Evolutionary conservation across 35 echinoderm and acorn worm species (phyloP).

Genomic region (Nesometra sesokonis): DNA sequence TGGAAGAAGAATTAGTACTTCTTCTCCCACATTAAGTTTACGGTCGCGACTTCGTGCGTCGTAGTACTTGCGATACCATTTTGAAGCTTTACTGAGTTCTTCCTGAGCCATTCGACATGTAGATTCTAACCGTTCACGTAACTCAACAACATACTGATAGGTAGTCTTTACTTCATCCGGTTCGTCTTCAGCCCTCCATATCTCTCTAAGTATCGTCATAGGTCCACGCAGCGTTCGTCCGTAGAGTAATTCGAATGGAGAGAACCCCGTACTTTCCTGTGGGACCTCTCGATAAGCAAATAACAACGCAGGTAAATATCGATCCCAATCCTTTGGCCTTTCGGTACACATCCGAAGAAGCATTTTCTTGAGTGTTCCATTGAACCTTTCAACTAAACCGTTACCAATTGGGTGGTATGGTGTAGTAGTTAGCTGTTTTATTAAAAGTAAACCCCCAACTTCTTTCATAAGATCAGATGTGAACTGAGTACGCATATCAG

Average conservation of each 20-base stretch:
- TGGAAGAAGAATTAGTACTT: slow-evolving; percentile 32
- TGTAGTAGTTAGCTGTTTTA: background rate
- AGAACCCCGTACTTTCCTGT: too few species aligned
- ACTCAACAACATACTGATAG: slow-evolving; percentile 19
- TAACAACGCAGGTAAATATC: too few species aligned
- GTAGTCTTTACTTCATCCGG: slow-evolving; percentile 12
- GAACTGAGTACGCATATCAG: slow-evolving; percentile 15
- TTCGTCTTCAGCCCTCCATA: slow-evolving; percentile 15
- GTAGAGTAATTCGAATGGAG: background rate
- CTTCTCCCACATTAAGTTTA: slow-evolving; percentile 11
- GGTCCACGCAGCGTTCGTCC: slow-evolving; percentile 16
- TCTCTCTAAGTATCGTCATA: slow-evolving; percentile 13
- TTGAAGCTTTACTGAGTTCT: background rate
- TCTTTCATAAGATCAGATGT: slow-evolving; percentile 3
- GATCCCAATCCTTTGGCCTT: too few species aligned
- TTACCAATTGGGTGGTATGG: slow-evolving; percentile 31
- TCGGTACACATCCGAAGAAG: too few species aligned
- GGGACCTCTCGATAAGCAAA: background rate
- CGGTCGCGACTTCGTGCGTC: slow-evolving; percentile 17
- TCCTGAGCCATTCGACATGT: slow-evolving; percentile 17
- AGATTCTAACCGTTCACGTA: slow-evolving; percentile 12
- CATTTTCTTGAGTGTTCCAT: background rate
- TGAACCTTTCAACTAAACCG: background rate
- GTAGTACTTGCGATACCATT: slow-evolving; percentile 20
- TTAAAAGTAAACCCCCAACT: background rate